phyloP scores from a whole-genome alignment of 2,888 invertebrate species.

The Hydropsyche betteni region DNA sequence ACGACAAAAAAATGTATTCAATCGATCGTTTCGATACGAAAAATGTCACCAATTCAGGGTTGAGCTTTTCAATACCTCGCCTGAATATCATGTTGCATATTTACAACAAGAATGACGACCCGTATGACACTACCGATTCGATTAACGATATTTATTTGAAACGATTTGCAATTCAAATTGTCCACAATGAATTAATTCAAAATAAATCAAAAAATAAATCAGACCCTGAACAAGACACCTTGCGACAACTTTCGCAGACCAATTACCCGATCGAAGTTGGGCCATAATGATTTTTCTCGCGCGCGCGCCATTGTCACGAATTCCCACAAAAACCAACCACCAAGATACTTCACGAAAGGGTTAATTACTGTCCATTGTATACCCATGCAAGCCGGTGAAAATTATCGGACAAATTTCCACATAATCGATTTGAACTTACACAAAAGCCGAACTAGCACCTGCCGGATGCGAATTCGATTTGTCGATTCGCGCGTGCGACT shows the following conservation, averaged over 20 bases:
- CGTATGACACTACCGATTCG: no score
- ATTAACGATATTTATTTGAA: no score
- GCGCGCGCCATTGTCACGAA: constrained; percentile 22
- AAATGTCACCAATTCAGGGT: constrained; percentile 39
- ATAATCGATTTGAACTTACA: constrained; percentile 9
- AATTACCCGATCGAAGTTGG: constrained; percentile 63
- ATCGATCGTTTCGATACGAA: constrained; percentile 40
- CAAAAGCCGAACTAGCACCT: constrained; percentile 13
- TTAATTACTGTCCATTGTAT: constrained; percentile 10
- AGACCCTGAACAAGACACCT: constrained; percentile 58
- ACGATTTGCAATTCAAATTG: no score
- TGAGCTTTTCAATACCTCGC: constrained; percentile 7
- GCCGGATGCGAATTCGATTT: constrained; percentile 24
- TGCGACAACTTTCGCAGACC: constrained; percentile 67
- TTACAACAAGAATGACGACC: no score
- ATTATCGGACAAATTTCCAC: constrained; percentile 25
- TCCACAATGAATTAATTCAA: background rate
- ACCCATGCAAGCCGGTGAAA: background rate
- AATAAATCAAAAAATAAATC: background rate
- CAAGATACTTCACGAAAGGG: background rate
- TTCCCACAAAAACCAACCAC: constrained; percentile 6
- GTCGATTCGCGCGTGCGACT: background rate
- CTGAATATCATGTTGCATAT: no score
- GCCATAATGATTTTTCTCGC: constrained; percentile 42
- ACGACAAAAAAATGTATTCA: constrained; percentile 19